phyloP scores from a whole-genome alignment of 2,797 vertebrate genomes.

The Tauraco hartlaubi region DNA sequence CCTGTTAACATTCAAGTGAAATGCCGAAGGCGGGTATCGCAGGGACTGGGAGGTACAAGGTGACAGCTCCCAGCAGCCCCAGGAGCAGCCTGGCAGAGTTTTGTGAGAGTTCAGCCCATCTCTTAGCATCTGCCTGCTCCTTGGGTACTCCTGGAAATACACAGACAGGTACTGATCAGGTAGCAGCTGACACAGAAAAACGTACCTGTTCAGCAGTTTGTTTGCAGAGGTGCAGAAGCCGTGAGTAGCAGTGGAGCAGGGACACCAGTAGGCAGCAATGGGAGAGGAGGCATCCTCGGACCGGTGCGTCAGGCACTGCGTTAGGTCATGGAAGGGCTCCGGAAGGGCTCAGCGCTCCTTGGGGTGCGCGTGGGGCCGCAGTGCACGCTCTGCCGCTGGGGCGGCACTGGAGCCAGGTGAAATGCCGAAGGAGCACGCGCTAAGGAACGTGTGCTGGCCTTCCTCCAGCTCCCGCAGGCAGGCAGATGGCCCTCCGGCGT shows the following conservation, averaged over 20 bases:
- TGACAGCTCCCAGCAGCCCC: background rate
- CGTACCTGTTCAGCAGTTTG: background rate
- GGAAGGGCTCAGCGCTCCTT: background rate
- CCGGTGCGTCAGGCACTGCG: rapidly evolving
- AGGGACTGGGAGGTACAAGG: background rate
- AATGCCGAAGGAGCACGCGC: rapidly evolving
- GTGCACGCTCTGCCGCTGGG: background rate
- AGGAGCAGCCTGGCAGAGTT: background rate
- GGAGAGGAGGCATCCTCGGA: background rate
- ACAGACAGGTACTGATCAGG: background rate
- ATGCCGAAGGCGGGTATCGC: background rate
- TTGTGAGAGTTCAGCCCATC: background rate
- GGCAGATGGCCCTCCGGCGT: background rate
- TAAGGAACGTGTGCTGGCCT: background rate
- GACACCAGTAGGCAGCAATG: background rate
- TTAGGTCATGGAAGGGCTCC: background rate
- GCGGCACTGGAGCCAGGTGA: background rate
- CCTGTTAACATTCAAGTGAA: background rate
- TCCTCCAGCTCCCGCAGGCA: background rate
- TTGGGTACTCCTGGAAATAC: background rate
- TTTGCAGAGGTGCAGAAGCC: background rate
- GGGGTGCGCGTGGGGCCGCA: too few relatives aligned
- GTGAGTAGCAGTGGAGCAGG: background rate
- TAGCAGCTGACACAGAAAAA: background rate
- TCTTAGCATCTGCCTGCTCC: background rate